Evolutionary conservation across 2,888 invertebrate genomes (phyloP).

Genomic region (Entomobrya proxima): DNA sequence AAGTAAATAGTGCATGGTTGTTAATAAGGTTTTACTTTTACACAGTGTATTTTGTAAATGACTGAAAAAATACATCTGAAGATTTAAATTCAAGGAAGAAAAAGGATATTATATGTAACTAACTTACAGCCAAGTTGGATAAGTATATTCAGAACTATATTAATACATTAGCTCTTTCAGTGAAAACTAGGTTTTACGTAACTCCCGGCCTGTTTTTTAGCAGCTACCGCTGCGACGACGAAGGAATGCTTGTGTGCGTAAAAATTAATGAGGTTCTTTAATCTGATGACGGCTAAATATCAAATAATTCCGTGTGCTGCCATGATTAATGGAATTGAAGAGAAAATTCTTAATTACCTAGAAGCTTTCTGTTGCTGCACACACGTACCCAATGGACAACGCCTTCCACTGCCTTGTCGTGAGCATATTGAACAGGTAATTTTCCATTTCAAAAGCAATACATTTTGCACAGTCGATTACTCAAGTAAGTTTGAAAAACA

Average conservation of each 20-base stretch:
- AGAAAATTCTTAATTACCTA: constrained; percentile 27
- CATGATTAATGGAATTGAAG: constrained; percentile 27
- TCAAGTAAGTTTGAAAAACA: neutral
- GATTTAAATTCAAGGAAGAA: too few species aligned
- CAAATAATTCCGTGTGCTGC: constrained; percentile 25
- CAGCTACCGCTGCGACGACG: neutral
- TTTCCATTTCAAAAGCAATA: neutral
- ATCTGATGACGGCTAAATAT: constrained; percentile 40
- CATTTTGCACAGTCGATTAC: neutral
- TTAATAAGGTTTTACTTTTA: too few species aligned
- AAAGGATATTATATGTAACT: too few species aligned
- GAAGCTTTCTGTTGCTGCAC: neutral
- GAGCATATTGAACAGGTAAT: neutral
- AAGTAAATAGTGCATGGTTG: too few species aligned
- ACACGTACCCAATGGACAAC: neutral
- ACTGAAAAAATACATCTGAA: too few species aligned
- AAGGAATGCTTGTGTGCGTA: neutral
- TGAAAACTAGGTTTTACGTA: neutral
- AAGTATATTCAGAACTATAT: too few species aligned
- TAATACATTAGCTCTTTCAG: too few species aligned
- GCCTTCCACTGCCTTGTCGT: neutral
- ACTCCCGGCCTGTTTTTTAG: neutral
- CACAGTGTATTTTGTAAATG: too few species aligned
- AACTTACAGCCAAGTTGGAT: too few species aligned
- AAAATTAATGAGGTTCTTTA: constrained; percentile 44